phyloP scores from a whole-genome alignment of 2,888 invertebrate species.

The Thereva nobilitata region DNA sequence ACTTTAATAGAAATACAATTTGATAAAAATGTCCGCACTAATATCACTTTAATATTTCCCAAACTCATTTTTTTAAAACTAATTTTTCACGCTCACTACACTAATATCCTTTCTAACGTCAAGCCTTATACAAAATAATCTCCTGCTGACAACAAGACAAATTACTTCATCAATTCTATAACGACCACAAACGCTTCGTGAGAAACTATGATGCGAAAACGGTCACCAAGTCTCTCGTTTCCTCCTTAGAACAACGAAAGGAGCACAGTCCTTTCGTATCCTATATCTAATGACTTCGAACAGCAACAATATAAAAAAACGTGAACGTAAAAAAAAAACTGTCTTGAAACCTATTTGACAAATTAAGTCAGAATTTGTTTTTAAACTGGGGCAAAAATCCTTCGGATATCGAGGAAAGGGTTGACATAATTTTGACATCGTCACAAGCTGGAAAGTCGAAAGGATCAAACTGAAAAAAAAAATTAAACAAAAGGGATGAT shows the following conservation, averaged over 20 bases:
- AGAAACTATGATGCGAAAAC: neutral
- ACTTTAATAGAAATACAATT: no score
- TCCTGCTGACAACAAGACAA: conserved; percentile 21
- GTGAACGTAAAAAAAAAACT: no score
- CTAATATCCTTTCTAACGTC: conserved; percentile 1
- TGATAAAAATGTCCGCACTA: no score
- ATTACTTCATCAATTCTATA: conserved; percentile 17
- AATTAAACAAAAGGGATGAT: conserved; percentile 8
- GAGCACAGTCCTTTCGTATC: no score
- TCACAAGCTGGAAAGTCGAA: neutral
- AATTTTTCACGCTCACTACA: no score
- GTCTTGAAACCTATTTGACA: conserved; percentile 10
- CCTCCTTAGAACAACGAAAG: no score
- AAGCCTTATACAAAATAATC: no score
- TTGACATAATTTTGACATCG: conserved; percentile 24
- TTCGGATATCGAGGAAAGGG: conserved; percentile 3
- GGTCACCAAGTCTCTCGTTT: no score
- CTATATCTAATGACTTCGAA: no score
- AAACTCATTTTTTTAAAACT: no score
- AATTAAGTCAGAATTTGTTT: conserved; percentile 16
- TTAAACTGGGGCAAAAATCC: neutral
- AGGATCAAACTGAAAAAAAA: neutral
- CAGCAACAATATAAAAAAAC: no score
- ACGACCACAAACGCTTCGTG: conserved; percentile 25
- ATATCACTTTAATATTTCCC: no score